Conservation (phyloP, 2,888 invertebrate species). For the Drosophila monieri region DNA sequence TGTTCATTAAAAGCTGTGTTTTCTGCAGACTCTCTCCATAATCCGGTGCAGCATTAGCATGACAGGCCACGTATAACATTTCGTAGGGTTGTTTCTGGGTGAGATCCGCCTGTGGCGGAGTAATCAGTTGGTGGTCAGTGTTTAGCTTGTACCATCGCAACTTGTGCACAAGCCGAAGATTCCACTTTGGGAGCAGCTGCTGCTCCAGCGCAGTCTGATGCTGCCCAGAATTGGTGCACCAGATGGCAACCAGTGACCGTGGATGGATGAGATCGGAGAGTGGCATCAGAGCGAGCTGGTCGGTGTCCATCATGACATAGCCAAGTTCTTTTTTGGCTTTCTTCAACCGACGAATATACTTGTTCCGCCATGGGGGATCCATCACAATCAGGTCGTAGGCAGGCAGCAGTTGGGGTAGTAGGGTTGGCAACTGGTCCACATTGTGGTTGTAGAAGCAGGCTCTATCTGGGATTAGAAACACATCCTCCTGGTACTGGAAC, state of each 20-base stretch:
- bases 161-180: slow-evolving; percentile 88
- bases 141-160: slow-evolving; percentile 93
- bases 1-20: slow-evolving; percentile 89
- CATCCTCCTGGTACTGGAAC: slow-evolving; percentile 82
- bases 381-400: slow-evolving; percentile 92
- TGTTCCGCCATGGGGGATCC: slow-evolving; percentile 99
- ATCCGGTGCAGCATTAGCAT: slow-evolving; percentile 46
- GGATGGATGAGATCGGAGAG: slow-evolving; percentile 86
- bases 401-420: slow-evolving; percentile 84
- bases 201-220: slow-evolving; percentile 88
- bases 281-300: slow-evolving; percentile 89
- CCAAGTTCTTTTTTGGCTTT: slow-evolving; percentile 86
- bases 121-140: slow-evolving; percentile 87
- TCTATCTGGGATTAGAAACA: slow-evolving; percentile 88
- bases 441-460: slow-evolving; percentile 89
- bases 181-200: slow-evolving; percentile 92
- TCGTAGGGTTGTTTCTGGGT: slow-evolving; percentile 94
- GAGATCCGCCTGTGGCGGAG: slow-evolving; percentile 85
- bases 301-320: slow-evolving; percentile 90
- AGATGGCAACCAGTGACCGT: slow-evolving; percentile 91
- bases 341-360: slow-evolving; percentile 93
- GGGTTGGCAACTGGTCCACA: slow-evolving; percentile 86
- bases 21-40: slow-evolving; percentile 80
- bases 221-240: slow-evolving; percentile 95
- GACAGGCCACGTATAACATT: slow-evolving; percentile 88